Evolutionary conservation across 2,888 invertebrate species (phyloP), one percentile per base, ranked within the genome.

Genomic region (Steinernema carpocapsae): DNA sequence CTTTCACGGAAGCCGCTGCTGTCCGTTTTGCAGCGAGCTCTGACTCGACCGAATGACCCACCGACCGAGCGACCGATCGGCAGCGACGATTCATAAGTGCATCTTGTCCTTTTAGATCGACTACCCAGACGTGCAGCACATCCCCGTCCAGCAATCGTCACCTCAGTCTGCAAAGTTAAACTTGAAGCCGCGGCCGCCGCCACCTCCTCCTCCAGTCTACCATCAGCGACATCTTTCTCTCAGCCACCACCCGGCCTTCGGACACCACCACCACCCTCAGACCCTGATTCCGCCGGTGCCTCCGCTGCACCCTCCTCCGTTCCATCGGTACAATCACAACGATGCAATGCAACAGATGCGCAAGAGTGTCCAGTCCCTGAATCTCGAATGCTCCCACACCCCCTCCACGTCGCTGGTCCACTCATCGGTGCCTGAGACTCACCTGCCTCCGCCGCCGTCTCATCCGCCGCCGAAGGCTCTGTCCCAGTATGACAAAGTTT

Each of bases 81-180:
- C 32, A 14, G 22, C 4, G 32, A 6, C 37, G 29, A 17, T 37
- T 64, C 64, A 64, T 26, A 64, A 64, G 64, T 64, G 17, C 64
- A 64, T 64, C 3, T 29, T 10, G 17, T 24, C n/a, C 46, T 29
- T 56, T 90, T 90, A 92, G 92, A 92, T 92, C 89, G 92, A 92
- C 89, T 92, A 92, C 88, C 92, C 92, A 81, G 92, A 92, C 86
- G 89, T 90, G 74, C 82, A 82, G 64, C 77, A 80, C 32, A 79
- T 83, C 80, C 85, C 72, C 78, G 83, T 77, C 43, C 76, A 84
- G 77, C 78, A 81, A 26, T 64, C 64, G 64, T 26, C 64, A 17
- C 17, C 64, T 3, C 29, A 22, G 17, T 29, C 64, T 1, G 32
- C 64, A 29, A 64, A 64, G 32, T 64, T 64, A 32, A 56, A 24